Conservation (phyloP, 2,113 vertebrate species). For the Himantopus leucocephalus region DNA sequence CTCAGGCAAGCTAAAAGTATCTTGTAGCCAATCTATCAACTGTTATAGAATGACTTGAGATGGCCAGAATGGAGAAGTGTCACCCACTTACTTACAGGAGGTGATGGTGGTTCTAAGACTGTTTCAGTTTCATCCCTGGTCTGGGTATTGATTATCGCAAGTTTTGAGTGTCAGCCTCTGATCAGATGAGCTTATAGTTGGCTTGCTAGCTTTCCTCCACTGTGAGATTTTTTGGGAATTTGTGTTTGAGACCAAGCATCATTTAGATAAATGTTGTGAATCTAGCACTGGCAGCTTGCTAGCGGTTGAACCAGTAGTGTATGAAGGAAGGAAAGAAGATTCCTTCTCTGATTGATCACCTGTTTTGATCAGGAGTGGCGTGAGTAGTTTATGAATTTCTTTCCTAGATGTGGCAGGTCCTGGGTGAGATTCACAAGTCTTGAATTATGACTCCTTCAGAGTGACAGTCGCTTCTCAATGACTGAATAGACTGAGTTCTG, state of each 20-base stretch:
- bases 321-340: background rate
- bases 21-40: background rate
- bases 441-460: background rate
- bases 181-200: background rate
- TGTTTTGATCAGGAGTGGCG: background rate
- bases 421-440: background rate
- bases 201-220: background rate
- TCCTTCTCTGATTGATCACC: background rate
- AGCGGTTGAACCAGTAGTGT: background rate
- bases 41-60: background rate
- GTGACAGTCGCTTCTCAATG: background rate
- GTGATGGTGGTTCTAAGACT: background rate
- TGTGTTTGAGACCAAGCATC: background rate
- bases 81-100: background rate
- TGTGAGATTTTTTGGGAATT: background rate
- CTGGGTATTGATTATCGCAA: background rate
- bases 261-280: background rate
- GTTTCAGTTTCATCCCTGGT: background rate
- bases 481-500: background rate
- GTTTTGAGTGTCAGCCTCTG: background rate
- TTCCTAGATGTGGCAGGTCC: background rate
- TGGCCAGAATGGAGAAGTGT: background rate
- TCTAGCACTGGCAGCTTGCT: background rate
- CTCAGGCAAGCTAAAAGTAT: background rate
- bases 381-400: background rate